phyloP scores from a whole-genome alignment of 2,888 invertebrate species.

The Tubulanus polymorphus region DNA sequence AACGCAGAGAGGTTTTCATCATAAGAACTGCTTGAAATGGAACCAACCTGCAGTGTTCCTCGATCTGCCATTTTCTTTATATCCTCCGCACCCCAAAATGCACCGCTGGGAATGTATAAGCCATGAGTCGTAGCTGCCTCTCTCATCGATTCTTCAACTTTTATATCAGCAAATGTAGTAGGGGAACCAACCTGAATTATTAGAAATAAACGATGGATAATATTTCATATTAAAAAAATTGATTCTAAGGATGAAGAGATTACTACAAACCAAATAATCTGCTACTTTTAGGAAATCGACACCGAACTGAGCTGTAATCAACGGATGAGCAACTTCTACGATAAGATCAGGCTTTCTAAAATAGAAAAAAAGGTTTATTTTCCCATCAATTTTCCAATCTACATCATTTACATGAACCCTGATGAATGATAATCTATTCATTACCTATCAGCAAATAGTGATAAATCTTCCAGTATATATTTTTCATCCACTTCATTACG shows the following conservation, averaged over 20 bases:
- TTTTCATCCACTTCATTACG: constrained; percentile 27
- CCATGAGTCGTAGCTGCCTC: constrained; percentile 44
- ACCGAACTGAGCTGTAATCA: constrained; percentile 55
- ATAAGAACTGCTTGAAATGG: neutral
- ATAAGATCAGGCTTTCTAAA: constrained; percentile 52
- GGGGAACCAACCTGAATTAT: constrained; percentile 57
- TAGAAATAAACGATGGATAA: too few species aligned
- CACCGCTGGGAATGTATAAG: constrained; percentile 58
- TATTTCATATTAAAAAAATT: neutral
- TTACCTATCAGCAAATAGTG: constrained; percentile 28
- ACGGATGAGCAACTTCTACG: constrained; percentile 60
- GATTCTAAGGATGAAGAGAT: neutral
- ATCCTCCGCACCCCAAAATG: constrained; percentile 60
- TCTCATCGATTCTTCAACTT: constrained; percentile 46
- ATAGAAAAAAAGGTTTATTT: constrained; percentile 4
- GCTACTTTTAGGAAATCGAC: constrained; percentile 52
- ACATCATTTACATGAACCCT: neutral
- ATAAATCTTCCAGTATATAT: constrained; percentile 41
- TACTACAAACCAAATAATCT: constrained; percentile 54
- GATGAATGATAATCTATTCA: neutral
- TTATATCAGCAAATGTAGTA: constrained; percentile 56
- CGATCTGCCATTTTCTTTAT: constrained; percentile 58
- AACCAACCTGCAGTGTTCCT: constrained; percentile 53
- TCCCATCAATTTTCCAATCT: neutral
- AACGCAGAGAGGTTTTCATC: too few species aligned